Percentiles rank a stretch among this genome's conserved stretches.
phyloP scores from a whole-genome alignment of 2,797 vertebrate genomes.

The Coranthus polyacanthus region DNA sequence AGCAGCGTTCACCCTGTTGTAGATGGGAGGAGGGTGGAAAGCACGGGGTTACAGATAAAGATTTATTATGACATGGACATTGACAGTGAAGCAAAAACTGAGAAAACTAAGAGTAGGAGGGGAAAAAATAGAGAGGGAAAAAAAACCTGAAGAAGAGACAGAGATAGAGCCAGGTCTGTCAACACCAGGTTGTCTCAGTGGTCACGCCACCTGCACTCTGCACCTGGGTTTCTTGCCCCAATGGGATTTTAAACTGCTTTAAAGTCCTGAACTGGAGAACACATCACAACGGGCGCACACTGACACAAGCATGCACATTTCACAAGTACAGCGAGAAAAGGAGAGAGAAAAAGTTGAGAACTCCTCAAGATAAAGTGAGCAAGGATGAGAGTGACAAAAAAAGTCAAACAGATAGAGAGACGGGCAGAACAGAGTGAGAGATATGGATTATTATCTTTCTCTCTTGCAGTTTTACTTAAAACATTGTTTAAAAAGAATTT shows the following conservation, averaged over 20 bases:
- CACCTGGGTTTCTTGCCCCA: constrained; percentile 79
- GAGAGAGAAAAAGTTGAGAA: constrained; percentile 24
- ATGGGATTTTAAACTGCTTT: constrained; percentile 74
- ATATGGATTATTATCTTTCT: constrained; percentile 51
- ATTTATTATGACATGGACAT: constrained; percentile 62
- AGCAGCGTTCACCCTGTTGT: constrained; percentile 95
- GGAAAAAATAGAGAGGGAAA: constrained; percentile 56
- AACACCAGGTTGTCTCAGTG: constrained; percentile 71
- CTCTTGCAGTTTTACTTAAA: constrained; percentile 74
- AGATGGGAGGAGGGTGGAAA: constrained; percentile 12
- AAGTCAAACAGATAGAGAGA: constrained; percentile 25
- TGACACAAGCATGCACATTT: constrained; percentile 44
- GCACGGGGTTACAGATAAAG: constrained; percentile 39
- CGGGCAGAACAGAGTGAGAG: constrained; percentile 17
- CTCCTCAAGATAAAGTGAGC: constrained; percentile 31
- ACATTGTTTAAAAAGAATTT: constrained; percentile 67
- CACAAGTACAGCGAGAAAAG: constrained; percentile 28
- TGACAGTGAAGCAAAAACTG: constrained; percentile 52
- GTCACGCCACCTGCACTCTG: constrained; percentile 82
- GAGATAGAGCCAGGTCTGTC: constrained; percentile 70
- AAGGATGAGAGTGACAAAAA: constrained; percentile 35
- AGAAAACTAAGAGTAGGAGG: constrained; percentile 22
- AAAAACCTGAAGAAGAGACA: constrained; percentile 52
- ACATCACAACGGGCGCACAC: constrained; percentile 71
- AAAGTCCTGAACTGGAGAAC: constrained; percentile 79